Conservation (phyloP, 1,140 invertebrate genomes). For the Panagrolaimus sp. region DNA sequence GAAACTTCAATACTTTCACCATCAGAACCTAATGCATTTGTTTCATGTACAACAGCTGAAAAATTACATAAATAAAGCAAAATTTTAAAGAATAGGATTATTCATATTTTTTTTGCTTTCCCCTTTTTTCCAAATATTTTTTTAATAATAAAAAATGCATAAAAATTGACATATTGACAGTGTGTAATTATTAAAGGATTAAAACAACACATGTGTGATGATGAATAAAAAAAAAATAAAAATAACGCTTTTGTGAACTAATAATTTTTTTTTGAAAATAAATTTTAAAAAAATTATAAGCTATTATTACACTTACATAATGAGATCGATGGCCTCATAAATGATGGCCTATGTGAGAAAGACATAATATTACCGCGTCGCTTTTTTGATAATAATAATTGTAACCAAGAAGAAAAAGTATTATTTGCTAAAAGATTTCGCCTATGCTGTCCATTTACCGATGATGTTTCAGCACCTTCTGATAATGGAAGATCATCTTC, state of each 20-base stretch:
- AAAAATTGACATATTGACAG: conserved; percentile 4
- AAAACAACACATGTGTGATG: neutral
- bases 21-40: conserved; percentile 60
- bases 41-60: conserved; percentile 63
- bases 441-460: conserved; percentile 1
- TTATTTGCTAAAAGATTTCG: conserved; percentile 39
- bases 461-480: neutral
- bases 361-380: conserved; percentile 21
- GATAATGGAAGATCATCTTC: conserved; percentile 5
- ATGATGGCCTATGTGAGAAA: conserved; percentile 17
- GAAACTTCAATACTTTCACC: conserved; percentile 62
- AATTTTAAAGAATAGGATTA: no score
- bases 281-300: neutral
- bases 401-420: conserved; percentile 49
- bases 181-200: neutral
- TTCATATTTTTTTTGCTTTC: no score
- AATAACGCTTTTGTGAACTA: neutral
- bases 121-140: neutral
- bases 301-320: conserved; percentile 35
- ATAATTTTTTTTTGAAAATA: conserved; percentile 12
- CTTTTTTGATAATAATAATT: conserved; percentile 43
- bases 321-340: conserved; percentile 49
- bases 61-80: conserved; percentile 10
- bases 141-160: neutral
- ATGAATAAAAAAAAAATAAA: conserved; percentile 20